Conservation (phyloP, 2,113 vertebrate genomes). For the Ivindomyrus marchei region DNA sequence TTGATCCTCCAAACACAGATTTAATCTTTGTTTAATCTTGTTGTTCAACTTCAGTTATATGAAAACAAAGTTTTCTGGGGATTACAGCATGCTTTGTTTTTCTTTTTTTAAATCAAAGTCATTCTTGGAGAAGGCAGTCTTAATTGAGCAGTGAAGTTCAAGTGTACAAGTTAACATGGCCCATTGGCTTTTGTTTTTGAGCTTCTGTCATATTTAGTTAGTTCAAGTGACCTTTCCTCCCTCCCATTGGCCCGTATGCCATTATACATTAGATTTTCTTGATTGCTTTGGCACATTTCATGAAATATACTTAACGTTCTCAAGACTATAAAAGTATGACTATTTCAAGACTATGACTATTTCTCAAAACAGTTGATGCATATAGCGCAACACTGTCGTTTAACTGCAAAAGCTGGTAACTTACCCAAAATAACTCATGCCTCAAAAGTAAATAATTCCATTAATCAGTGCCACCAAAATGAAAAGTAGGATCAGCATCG, state of each 20-base stretch:
- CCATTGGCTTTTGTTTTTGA: not conserved
- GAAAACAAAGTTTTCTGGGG: not conserved
- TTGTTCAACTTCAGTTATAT: not conserved
- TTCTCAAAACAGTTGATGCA: no score
- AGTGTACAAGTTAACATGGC: not conserved
- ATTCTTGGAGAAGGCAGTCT: not conserved
- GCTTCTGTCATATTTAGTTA: not conserved
- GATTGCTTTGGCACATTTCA: not conserved
- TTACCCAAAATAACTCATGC: no score
- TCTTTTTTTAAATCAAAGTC: not conserved
- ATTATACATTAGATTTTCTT: not conserved
- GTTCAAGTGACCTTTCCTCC: not conserved
- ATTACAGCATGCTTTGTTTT: not conserved
- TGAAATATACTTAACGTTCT: no score
- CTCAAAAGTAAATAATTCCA: no score
- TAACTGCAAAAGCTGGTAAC: no score
- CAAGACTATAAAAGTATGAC: no score
- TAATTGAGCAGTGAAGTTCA: not conserved
- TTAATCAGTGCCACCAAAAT: no score
- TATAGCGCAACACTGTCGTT: no score
- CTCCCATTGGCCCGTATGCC: not conserved
- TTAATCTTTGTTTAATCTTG: not conserved
- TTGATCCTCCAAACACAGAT: not conserved
- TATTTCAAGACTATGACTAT: no score
- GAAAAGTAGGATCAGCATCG: no score